phyloP scores from a whole-genome alignment of 2,888 invertebrate genomes.

The Callinectes sapidus region DNA sequence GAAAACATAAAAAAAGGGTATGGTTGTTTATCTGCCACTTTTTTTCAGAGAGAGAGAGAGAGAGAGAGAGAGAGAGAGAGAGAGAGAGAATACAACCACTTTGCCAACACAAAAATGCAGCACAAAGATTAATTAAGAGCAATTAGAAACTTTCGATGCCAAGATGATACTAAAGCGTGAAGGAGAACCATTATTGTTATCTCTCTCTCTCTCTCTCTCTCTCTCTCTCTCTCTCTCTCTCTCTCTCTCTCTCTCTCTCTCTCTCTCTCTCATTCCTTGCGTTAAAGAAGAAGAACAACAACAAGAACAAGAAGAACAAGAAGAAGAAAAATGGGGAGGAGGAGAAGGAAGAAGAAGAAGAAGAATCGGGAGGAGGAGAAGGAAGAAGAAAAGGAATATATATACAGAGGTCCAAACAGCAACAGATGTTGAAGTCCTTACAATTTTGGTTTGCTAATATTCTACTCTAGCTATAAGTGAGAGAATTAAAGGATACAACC shows the following conservation, averaged over 20 bases:
- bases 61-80: constrained; percentile 13
- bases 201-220: constrained; percentile 1
- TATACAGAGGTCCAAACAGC: neutral
- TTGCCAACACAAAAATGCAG: neutral
- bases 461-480: no score
- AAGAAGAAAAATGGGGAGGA: neutral
- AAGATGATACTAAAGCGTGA: neutral
- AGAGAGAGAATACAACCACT: neutral
- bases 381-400: neutral
- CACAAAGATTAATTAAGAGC: neutral
- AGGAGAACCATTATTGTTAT: neutral
- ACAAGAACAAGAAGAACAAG: neutral
- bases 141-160: neutral
- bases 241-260: no score
- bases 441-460: no score
- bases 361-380: neutral
- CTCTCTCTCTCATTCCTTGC: neutral
- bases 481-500: no score
- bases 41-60: neutral
- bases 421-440: no score
- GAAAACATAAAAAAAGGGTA: no score
- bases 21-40: no score
- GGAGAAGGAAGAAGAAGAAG: neutral
- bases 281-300: no score
- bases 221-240: neutral